Percentiles rank a stretch among this genome's conserved stretches.
These are phyloP conservation scores for Planiliza haematocheilus DNA, from an alignment of 2,113 vertebrate genomes.

Conservation along the genomic window DNA sequence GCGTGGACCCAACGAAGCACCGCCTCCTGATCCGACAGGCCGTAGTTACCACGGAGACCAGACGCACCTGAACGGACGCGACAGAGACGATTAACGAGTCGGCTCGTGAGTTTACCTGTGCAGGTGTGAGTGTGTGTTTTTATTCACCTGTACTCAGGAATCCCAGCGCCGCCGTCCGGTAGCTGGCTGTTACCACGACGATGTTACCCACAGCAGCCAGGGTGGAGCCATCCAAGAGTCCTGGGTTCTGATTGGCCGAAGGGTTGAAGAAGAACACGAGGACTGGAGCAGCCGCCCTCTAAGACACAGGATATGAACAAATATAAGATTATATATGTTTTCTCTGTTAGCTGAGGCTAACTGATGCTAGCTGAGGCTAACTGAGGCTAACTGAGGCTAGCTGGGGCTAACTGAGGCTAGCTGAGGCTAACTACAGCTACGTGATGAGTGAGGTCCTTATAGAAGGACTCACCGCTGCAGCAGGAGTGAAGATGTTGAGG, in stretches of 20 bases:
- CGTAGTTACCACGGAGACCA: slow-evolving; percentile 78
- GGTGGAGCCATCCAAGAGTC: slow-evolving; percentile 86
- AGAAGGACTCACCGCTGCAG: slow-evolving; percentile 37
- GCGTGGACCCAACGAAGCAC: slow-evolving; percentile 88
- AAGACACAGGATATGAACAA: slow-evolving; percentile 69
- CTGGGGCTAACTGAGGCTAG: no score
- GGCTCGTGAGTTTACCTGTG: rapidly evolving
- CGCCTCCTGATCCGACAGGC: slow-evolving; percentile 88
- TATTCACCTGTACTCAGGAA: slow-evolving; percentile 89
- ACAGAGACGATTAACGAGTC: no score
- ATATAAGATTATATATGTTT: no score
- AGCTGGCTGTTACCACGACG: slow-evolving; percentile 88
- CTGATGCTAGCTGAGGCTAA: no score
- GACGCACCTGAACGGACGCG: slow-evolving; percentile 46
- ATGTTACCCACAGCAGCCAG: slow-evolving; percentile 87
- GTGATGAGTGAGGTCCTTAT: no score
- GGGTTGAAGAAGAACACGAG: slow-evolving; percentile 92
- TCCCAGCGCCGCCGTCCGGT: slow-evolving; percentile 88
- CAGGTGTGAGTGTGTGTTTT: not conserved
- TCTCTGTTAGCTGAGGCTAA: no score
- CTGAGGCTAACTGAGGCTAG: no score
- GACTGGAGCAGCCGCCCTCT: slow-evolving; percentile 79
- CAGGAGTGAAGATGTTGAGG: slow-evolving; percentile 89
- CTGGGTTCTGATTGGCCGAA: slow-evolving; percentile 45
- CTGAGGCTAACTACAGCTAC: no score